Evolutionary conservation across 1,140 invertebrate genomes (phyloP), one percentile per base, ranked within the genome.

Genomic region (Druon quercuslanigerum): DNA sequence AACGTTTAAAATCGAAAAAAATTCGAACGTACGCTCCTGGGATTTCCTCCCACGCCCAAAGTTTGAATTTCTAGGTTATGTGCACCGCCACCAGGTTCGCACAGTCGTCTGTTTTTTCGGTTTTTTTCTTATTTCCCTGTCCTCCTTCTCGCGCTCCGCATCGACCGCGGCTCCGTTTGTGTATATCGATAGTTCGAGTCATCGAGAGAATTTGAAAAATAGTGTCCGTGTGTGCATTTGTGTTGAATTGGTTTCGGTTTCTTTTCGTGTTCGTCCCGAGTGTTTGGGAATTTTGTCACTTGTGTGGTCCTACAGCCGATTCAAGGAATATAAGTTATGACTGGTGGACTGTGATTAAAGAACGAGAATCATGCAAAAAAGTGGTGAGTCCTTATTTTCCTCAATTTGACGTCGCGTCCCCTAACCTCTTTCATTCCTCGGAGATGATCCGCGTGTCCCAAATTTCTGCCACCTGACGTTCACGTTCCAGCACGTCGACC

Each of bases 351-450:
- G 51, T 73, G 50, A 73, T 73, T 52, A 16, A 54, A 13, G 16
- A 54, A 56, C 33, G 19, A 73, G 51, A 84, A 87, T 70, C 70
- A 88, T 88, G 87, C 87, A 88, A 79, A 82, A 82, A 84, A 88
- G 81, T 84, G 85, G 87, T 88, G 75, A 86, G 87, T 66, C 16
- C 33, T 66, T 14, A 6, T 66, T 66, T 33, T 16, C 13, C 25
- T 33, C 7, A 33, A 25, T 33, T 60, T 13, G 4, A 9, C 13
- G 46, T 1, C 4, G 19, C 20, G 57, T 20, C 13, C 3, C 9
- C 14, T 66, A n/a, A 14, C 25, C 33, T 14, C 12, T 3, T 20
- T 2, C 6, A 46, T 60, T 60, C 33, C 20, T 33, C 20, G 13
- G 20, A 6, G 20, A 33, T 25, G 20, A 60, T 33, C 19, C 3